Base-by-base conservation (phyloP, 2,888 invertebrate species). In the Stomorhina lunata region DNA sequence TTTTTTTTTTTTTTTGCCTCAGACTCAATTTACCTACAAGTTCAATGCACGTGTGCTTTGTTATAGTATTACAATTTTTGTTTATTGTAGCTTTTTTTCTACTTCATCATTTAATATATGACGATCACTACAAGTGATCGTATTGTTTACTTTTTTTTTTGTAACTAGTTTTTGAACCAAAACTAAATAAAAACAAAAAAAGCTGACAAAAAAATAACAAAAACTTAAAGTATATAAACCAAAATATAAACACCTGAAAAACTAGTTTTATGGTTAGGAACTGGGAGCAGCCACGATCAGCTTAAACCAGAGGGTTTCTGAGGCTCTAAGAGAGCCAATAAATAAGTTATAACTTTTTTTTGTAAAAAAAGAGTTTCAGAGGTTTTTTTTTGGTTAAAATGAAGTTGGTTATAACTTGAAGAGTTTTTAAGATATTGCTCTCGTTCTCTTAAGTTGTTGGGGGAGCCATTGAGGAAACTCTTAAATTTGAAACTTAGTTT, bases 41-140 rank as follows among this genome's bases (percentile, higher is more conserved):
- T 82, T 82, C 81, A 82, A 63, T 82, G 81, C 81, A 82, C 81
- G 81, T 82, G 81, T 71, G 78, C 81, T 59, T 75, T 57, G 27
- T 76, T 66, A 29, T 73, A 45, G 43, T 17, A 25, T 20, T 57
- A 40, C 66, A 69, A 55, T 55, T 63, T 77, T 61, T 10, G 65
- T 48, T 63, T 57, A 61, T 76, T 57, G 32, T 27, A 48, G 15
- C 37, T 53, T 25, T 3, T 48, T n/a, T 48, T 45, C 12, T 68
- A 15, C 25, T 29, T 40, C 59, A 57, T 7, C 37, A 45, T 69
- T 63, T 43, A 69, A 45, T 48, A 59, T 59, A 53, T 29, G 27
- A n/a, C 27, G 37, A 71, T n/a, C n/a, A n/a, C 40, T 76, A 43
- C 76, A 71, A 81, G 53, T 76, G 76, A 71, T n/a, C n/a, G n/a